Base-by-base conservation (phyloP, 2,113 vertebrate genomes). In the Menura novaehollandiae region DNA sequence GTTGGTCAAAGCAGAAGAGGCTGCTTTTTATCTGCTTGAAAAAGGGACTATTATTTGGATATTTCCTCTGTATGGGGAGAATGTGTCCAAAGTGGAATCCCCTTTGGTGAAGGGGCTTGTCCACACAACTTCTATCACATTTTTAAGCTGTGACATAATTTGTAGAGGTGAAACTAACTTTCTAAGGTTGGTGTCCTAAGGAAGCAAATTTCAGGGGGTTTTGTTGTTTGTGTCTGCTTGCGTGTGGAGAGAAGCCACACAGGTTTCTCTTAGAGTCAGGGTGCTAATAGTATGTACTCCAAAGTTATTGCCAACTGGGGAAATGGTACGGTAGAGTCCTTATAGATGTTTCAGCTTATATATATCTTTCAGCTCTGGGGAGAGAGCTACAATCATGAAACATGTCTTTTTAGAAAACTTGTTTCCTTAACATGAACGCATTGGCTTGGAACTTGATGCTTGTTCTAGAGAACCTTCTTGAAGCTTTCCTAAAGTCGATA, bases 241-340 rank as follows among this genome's bases (percentile, higher is more conserved):
- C 4, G 4, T 20, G 22, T 8, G 12, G 14, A n/a, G 9, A 44
- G 28, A 60, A 74, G n/a, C 19, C 26, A 24, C 3, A 3, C 1
- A 39, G 33, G 16, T 53, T 91, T 67, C 58, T 67, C 27, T 11
- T 11, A 49, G 30, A 76, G n/a, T 60, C 26, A 33, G 39, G 56
- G 7, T 55, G 28, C 51, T 76, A 39, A 64, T 5, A 51, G 39
- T 11, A 28, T 37, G 33, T 63, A 18, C 14, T 85, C 47, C 3
- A 1, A 58, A 63, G 32, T n/a, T 63, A 63, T 5, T 81, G 22
- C 63, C 68, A 24, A 6, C 30, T 44, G 43, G 47, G 58, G 8
- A 75, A 84, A 35, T 27, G 7, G 14, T 49, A n/a, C 5, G 1
- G 30, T 63, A 68, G 30, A 85, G 21, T 43, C 37, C 6, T 56